These are phyloP conservation scores for Erebia epiphron DNA, from an alignment of 2,888 invertebrate species.

Conservation along the genomic window DNA sequence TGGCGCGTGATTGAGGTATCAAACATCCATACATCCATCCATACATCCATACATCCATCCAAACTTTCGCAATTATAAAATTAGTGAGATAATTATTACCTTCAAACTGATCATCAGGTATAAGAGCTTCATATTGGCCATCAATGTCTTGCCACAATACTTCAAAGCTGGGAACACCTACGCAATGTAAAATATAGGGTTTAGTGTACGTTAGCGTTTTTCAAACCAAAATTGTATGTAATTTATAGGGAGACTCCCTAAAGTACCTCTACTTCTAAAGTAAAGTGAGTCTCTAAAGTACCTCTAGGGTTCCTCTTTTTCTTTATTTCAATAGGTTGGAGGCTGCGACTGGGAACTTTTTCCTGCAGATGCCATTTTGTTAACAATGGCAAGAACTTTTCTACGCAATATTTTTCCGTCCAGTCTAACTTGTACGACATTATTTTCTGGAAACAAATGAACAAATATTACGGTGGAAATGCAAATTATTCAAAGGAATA, in stretches of 20 bases:
- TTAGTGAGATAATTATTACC: constrained; percentile 57
- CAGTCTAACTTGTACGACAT: constrained; percentile 87
- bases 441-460: constrained; percentile 79
- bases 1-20: too few species aligned
- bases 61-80: too few species aligned
- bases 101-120: constrained; percentile 83
- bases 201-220: too few species aligned
- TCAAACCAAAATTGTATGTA: too few species aligned
- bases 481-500: neutral
- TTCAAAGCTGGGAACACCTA: constrained; percentile 87
- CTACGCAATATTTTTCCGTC: constrained; percentile 89
- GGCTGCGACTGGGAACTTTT: constrained; percentile 57
- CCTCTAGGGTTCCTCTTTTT: constrained; percentile 81
- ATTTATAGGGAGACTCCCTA: too few species aligned
- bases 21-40: too few species aligned
- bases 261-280: constrained; percentile 73
- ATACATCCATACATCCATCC: too few species aligned
- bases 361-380: constrained; percentile 89
- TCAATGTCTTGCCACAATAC: constrained; percentile 86
- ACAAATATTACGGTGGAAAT: neutral
- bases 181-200: constrained; percentile 33
- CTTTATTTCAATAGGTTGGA: constrained; percentile 63
- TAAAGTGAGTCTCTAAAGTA: constrained; percentile 27
- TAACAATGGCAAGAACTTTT: constrained; percentile 89
- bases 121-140: constrained; percentile 81